A percentile compares a stretch with the other conserved stretches of the same genome.
Evolutionary conservation across 2,888 invertebrate genomes (phyloP).

Genomic region (Cryptocephalus primarius): DNA sequence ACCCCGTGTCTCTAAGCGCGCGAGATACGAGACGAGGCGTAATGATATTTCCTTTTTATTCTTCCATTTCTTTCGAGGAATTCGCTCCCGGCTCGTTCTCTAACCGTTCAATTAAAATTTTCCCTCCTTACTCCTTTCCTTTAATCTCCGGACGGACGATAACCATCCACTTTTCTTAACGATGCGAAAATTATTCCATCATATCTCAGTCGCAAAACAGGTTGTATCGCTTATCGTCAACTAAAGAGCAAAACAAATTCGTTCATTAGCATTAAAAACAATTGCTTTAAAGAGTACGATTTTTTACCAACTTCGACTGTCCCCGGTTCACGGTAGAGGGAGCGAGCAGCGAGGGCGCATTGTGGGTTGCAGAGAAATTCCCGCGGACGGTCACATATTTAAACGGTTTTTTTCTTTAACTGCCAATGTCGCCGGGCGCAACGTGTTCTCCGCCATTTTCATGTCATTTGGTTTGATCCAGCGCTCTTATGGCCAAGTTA

Average conservation of each 20-base stretch:
- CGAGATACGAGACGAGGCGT: slow-evolving; percentile 18
- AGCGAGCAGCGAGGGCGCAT: slow-evolving; percentile 15
- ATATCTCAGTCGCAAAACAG: slow-evolving; percentile 29
- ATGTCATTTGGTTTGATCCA: too few relatives aligned
- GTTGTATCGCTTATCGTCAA: slow-evolving; percentile 31
- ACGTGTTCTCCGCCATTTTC: too few relatives aligned
- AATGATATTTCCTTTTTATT: slow-evolving; percentile 16
- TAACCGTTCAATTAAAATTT: too few relatives aligned
- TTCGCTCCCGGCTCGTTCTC: too few relatives aligned
- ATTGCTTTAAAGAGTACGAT: slow-evolving; percentile 25
- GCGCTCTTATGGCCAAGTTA: too few relatives aligned
- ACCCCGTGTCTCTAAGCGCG: slow-evolving; percentile 22
- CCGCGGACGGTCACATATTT: too few relatives aligned
- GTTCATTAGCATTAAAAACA: slow-evolving; percentile 26
- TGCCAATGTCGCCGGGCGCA: too few relatives aligned
- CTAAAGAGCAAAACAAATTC: slow-evolving; percentile 25
- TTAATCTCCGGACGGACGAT: too few relatives aligned
- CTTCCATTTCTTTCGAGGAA: too few relatives aligned
- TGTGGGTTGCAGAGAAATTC: slow-evolving; percentile 24
- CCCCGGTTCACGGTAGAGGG: slow-evolving; percentile 17
- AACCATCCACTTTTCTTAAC: too few relatives aligned
- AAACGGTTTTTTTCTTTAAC: too few relatives aligned
- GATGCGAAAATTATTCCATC: slow-evolving; percentile 6
- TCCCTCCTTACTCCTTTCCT: too few relatives aligned
- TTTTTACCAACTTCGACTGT: slow-evolving; percentile 8